These are phyloP conservation scores for Melanargia galathea DNA, from an alignment of 2,888 invertebrate species.

Conservation along the genomic window DNA sequence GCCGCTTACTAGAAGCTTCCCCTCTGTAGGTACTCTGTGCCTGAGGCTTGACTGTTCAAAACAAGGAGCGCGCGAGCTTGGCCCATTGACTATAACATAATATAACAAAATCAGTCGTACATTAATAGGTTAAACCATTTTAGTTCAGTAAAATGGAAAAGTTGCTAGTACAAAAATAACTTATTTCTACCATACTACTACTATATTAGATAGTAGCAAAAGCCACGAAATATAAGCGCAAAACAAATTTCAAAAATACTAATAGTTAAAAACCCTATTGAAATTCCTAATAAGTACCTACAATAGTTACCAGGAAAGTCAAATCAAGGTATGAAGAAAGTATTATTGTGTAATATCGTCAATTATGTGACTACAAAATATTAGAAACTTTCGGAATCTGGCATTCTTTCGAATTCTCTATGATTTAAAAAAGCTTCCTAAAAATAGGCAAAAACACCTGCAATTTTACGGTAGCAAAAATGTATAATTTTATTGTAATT, in stretches of 20 bases:
- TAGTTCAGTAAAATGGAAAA: constrained; percentile 49
- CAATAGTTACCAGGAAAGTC: not conserved
- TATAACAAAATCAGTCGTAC: constrained; percentile 57
- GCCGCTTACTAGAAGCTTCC: no score
- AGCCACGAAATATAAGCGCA: not conserved
- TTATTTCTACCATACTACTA: constrained; percentile 15
- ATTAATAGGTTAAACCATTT: constrained; percentile 57
- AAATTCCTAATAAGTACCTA: not conserved
- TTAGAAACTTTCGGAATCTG: not conserved
- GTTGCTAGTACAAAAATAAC: constrained; percentile 47
- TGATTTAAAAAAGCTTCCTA: not conserved
- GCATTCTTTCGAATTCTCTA: not conserved
- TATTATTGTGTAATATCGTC: constrained; percentile 1
- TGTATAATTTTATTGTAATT: not conserved
- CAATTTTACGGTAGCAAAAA: not conserved
- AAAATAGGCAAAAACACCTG: no score
- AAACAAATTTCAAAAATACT: not conserved
- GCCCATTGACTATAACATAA: not conserved
- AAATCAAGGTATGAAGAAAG: not conserved
- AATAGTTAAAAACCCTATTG: not conserved
- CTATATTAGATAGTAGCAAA: not conserved
- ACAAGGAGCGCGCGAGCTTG: not conserved
- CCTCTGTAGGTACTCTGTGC: no score
- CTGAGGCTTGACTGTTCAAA: not conserved
- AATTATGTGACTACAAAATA: not conserved